These are phyloP conservation scores for Vannuccia rotundouncinata DNA, from an alignment of 2,888 invertebrate species.

Conservation along the genomic window DNA sequence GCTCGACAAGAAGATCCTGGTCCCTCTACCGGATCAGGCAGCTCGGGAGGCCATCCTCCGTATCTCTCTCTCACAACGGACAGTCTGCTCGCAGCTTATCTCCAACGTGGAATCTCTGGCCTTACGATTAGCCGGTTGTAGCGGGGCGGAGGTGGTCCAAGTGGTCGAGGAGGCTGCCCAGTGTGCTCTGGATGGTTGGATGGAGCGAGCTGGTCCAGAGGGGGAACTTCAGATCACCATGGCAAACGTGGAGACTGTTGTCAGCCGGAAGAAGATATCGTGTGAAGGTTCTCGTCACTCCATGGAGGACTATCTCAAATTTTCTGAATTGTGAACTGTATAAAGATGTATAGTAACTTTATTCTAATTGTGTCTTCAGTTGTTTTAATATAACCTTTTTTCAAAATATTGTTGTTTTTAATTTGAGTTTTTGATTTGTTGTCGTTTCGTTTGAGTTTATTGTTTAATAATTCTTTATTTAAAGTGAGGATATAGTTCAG, in stretches of 20 bases:
- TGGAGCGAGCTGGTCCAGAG: background rate
- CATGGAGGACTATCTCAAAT: background rate
- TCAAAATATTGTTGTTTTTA: no score
- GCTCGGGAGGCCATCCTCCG: background rate
- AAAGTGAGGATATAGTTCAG: no score
- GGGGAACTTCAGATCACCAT: background rate
- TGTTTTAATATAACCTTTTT: no score
- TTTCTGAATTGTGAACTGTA: no score
- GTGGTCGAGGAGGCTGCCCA: background rate
- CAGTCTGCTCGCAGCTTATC: background rate
- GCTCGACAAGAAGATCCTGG: background rate
- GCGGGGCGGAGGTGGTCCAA: background rate
- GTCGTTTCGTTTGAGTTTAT: no score
- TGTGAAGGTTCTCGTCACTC: background rate
- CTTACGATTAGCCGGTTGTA: background rate
- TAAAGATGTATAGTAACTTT: no score
- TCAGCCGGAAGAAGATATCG: no score
- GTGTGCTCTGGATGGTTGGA: background rate
- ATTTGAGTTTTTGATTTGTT: no score
- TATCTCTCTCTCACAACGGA: background rate
- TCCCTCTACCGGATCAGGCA: background rate
- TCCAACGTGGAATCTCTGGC: background rate
- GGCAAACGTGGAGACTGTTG: no score
- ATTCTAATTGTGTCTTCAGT: no score
- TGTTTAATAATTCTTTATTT: no score